phyloP scores from a whole-genome alignment of 2,113 vertebrate species.

The Prunella himalayana region DNA sequence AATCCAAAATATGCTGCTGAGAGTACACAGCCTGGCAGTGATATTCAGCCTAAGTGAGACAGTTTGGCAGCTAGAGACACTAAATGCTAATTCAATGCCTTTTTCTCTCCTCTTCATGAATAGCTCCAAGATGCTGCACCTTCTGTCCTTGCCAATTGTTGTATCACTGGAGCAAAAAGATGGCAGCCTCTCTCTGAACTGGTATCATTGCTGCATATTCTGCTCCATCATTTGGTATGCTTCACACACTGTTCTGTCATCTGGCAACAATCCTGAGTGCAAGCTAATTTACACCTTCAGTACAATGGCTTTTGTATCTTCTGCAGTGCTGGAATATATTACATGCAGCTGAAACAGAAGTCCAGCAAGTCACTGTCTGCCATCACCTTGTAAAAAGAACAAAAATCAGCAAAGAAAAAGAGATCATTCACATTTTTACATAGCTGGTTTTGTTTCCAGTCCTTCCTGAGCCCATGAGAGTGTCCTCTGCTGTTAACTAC shows the following conservation, averaged over 20 bases:
- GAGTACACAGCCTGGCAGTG: background rate
- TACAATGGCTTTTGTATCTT: background rate
- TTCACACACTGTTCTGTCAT: background rate
- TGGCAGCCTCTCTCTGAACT: background rate
- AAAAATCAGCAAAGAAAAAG: background rate
- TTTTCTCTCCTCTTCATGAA: background rate
- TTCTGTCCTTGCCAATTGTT: background rate
- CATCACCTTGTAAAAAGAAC: background rate
- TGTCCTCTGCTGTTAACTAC: background rate
- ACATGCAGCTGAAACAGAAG: background rate
- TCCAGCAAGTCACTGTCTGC: background rate
- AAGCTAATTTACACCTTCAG: constrained; percentile 30
- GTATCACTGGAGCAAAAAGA: background rate
- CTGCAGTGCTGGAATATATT: background rate
- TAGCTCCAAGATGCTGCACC: background rate
- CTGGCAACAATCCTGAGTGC: background rate
- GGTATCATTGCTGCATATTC: background rate
- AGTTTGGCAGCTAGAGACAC: background rate
- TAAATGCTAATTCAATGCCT: background rate
- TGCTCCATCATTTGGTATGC: background rate
- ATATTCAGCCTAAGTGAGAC: background rate
- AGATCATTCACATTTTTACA: background rate
- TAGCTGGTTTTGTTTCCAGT: background rate
- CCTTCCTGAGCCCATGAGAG: background rate
- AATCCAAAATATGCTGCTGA: background rate